These are phyloP conservation scores for Lagopus muta DNA, from an alignment of 2,113 vertebrate species.

Conservation along the genomic window DNA sequence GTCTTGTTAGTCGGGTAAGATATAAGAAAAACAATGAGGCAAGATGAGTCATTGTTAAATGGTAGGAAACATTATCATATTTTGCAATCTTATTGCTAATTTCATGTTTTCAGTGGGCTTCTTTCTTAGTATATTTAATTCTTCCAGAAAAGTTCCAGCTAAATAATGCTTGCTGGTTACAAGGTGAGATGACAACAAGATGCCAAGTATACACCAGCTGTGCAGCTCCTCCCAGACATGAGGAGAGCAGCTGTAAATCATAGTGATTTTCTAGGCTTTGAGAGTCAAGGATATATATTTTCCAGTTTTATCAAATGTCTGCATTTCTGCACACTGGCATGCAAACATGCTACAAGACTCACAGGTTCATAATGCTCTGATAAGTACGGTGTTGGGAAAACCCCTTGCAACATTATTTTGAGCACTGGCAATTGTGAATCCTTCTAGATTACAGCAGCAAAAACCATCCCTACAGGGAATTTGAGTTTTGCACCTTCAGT, in stretches of 20 bases:
- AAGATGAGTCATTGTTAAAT: not conserved
- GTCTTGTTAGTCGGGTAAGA: not conserved
- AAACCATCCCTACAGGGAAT: not conserved
- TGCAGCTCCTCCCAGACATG: not conserved
- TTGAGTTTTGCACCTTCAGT: not conserved
- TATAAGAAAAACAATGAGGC: not conserved
- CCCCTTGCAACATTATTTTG: not conserved
- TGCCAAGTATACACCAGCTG: not conserved
- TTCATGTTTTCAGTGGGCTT: not conserved
- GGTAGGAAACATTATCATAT: not conserved
- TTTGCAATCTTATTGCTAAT: not conserved
- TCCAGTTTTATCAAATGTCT: not conserved
- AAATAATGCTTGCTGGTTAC: not conserved
- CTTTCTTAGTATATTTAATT: not conserved
- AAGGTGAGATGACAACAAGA: not conserved
- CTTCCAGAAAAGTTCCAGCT: not conserved
- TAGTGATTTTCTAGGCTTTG: not conserved
- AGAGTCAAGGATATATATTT: not conserved
- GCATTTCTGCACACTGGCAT: accelerated
- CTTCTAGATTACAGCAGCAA: not conserved
- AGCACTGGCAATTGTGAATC: not conserved
- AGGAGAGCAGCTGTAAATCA: not conserved
- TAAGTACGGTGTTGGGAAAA: not conserved
- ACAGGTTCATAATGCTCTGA: accelerated
- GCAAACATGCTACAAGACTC: accelerated